Conservation (phyloP, 2,888 invertebrate genomes). For the Nemapogon koenigi region DNA sequence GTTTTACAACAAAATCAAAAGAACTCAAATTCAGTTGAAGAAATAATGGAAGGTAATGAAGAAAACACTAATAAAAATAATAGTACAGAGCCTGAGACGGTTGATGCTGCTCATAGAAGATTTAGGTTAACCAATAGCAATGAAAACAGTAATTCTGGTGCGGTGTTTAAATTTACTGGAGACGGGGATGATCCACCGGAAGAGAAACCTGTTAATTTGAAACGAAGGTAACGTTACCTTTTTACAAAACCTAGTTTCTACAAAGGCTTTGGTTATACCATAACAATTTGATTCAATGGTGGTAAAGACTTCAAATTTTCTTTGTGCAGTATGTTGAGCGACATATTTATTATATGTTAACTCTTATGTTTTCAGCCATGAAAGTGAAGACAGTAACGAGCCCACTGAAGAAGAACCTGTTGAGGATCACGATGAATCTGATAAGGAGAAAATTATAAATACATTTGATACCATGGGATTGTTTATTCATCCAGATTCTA, state of each 20-base stretch:
- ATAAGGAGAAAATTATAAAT: constrained; percentile 63
- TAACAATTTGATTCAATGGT: background rate
- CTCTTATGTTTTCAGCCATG: constrained; percentile 49
- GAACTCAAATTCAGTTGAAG: constrained; percentile 21
- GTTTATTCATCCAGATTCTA: constrained; percentile 29
- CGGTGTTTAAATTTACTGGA: no score
- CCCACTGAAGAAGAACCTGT: no score
- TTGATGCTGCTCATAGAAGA: background rate
- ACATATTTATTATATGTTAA: constrained; percentile 6
- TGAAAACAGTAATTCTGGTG: no score
- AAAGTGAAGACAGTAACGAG: constrained; percentile 29
- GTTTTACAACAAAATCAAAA: constrained; percentile 57
- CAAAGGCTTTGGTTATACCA: no score
- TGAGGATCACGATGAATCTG: constrained; percentile 46
- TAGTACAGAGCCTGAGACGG: background rate
- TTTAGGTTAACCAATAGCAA: background rate
- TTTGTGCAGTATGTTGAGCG: constrained; percentile 6
- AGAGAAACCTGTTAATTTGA: constrained; percentile 53
- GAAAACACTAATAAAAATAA: constrained; percentile 19
- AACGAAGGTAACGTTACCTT: constrained; percentile 47
- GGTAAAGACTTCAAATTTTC: background rate
- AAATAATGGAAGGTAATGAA: constrained; percentile 30
- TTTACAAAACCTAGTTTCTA: background rate
- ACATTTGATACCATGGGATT: constrained; percentile 73
- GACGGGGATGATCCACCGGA: constrained; percentile 61